A percentile compares a stretch with the other conserved stretches of the same genome.
Conservation (phyloP, 2,113 vertebrate species). For the Nesogale talazaci region DNA sequence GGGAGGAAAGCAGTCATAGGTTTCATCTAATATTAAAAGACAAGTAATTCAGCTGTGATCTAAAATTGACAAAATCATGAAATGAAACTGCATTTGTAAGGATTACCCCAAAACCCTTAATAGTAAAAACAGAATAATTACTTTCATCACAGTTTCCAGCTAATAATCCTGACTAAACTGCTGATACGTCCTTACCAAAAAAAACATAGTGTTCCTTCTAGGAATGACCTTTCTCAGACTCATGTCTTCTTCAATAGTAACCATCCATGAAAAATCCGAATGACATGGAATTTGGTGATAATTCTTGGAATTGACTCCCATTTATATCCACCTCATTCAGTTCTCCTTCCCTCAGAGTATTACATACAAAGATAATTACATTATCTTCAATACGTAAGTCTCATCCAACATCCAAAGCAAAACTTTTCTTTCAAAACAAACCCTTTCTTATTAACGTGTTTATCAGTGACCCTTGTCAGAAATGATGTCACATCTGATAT, state of each 20-base stretch:
- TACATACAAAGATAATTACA: neutral
- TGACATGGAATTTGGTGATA: neutral
- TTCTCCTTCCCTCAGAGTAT: neutral
- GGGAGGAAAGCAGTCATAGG: neutral
- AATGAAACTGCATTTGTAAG: conserved; percentile 28
- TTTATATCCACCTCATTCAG: neutral
- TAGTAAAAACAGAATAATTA: conserved; percentile 29
- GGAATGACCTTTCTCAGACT: neutral
- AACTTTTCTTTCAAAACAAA: neutral
- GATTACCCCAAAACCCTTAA: neutral
- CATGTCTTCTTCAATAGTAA: conserved; percentile 31
- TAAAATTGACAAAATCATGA: conserved; percentile 28
- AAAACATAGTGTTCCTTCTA: neutral
- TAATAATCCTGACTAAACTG: conserved; percentile 1
- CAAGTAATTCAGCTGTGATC: neutral
- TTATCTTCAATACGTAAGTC: neutral
- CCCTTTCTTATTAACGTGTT: conserved; percentile 12
- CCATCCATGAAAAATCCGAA: conserved; percentile 23
- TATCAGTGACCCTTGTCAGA: neutral
- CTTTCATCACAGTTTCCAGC: neutral
- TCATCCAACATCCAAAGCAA: conserved; percentile 18
- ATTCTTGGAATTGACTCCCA: neutral
- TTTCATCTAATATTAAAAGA: conserved; percentile 46
- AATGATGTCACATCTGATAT: neutral
- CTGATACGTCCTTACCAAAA: neutral